A percentile compares a stretch with the other conserved stretches of the same genome.
These are phyloP conservation scores for Calcarius ornatus DNA, from an alignment of 2,113 vertebrate genomes.

Conservation along the genomic window DNA sequence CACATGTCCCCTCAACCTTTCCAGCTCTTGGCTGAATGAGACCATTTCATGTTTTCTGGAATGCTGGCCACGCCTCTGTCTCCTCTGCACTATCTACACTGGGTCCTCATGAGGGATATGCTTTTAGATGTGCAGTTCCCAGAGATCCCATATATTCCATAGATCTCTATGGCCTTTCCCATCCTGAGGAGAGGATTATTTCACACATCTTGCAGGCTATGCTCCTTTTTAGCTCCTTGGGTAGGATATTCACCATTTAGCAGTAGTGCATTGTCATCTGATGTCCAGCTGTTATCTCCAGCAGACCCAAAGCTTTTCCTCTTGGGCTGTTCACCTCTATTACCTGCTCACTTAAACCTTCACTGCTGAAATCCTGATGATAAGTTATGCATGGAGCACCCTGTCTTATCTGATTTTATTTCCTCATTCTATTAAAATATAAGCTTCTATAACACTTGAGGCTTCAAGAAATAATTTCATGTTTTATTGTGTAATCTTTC, in stretches of 20 bases:
- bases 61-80: not conserved
- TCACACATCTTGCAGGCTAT: not conserved
- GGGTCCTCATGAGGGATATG: not conserved
- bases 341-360: not conserved
- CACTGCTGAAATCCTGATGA: not conserved
- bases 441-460: not conserved
- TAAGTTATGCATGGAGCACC: not conserved
- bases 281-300: not conserved
- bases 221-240: not conserved
- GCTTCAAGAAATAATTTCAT: not conserved
- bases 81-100: not conserved
- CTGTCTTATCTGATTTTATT: not conserved
- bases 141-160: not conserved
- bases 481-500: not conserved
- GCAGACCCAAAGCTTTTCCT: not conserved
- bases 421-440: not conserved
- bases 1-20: not conserved
- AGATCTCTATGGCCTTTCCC: not conserved
- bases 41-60: not conserved
- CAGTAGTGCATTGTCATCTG: not conserved
- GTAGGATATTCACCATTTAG: not conserved
- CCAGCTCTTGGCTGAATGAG: not conserved
- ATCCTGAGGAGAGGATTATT: not conserved
- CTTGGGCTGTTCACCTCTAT: not conserved
- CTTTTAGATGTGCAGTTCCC: accelerated